Evolutionary conservation across 1,140 invertebrate genomes (phyloP).

Genomic region (Oryctes rhinoceros): DNA sequence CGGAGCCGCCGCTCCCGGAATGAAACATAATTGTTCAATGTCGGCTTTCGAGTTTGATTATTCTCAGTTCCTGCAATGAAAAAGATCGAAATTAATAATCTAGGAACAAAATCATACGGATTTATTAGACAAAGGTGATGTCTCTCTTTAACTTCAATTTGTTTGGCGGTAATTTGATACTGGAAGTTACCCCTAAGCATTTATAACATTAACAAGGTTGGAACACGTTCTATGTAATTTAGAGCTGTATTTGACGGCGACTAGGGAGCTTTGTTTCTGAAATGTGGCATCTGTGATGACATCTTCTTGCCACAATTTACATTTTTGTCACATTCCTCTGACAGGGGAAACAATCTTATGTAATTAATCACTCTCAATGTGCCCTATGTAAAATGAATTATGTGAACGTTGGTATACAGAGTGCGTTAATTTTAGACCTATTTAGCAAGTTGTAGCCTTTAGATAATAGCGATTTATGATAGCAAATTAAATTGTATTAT

Average conservation of each 20-base stretch:
- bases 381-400: too few relatives aligned
- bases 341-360: neutral
- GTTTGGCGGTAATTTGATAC: neutral
- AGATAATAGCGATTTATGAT: too few relatives aligned
- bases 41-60: neutral
- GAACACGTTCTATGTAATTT: neutral
- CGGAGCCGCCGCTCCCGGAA: slow-evolving; percentile 56
- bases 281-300: slow-evolving; percentile 8
- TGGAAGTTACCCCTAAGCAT: neutral
- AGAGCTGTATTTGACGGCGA: neutral
- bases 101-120: neutral
- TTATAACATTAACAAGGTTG: neutral
- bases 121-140: too few relatives aligned
- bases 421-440: too few relatives aligned
- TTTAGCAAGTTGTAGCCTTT: too few relatives aligned
- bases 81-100: neutral
- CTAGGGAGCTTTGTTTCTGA: neutral
- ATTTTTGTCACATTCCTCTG: neutral
- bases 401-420: too few relatives aligned
- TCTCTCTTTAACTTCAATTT: neutral
- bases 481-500: too few relatives aligned
- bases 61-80: neutral
- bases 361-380: neutral
- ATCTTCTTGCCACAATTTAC: slow-evolving; percentile 9
- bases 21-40: slow-evolving; percentile 56